Conservation (phyloP, 2,797 vertebrate species). For the Hydrolagus colliei region DNA sequence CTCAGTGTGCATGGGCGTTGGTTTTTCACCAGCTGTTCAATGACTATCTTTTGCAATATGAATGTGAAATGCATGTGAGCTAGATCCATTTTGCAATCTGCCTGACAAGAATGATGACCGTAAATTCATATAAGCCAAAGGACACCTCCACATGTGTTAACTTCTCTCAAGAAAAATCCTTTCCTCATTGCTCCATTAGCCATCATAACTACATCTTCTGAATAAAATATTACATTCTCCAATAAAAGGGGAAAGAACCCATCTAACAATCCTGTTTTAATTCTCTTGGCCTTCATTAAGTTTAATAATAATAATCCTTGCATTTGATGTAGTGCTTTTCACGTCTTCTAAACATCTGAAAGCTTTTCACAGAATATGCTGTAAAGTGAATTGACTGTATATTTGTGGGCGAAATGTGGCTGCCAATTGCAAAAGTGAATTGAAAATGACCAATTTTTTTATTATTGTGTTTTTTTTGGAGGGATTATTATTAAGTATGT, state of each 20-base stretch:
- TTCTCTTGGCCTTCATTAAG: not conserved
- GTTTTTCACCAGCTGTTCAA: not conserved
- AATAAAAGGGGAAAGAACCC: not conserved
- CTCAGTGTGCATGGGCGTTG: not conserved
- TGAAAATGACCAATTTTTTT: too few relatives aligned
- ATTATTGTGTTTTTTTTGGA: too few relatives aligned
- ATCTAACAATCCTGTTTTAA: not conserved
- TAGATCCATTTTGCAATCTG: not conserved
- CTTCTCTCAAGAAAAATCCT: too few relatives aligned
- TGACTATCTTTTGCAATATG: not conserved
- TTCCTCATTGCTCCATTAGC: not conserved
- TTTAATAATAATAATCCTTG: too few relatives aligned
- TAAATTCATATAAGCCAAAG: not conserved
- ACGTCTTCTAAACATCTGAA: too few relatives aligned
- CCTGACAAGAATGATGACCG: not conserved
- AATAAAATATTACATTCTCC: not conserved
- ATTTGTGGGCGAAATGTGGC: too few relatives aligned
- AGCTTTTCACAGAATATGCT: too few relatives aligned
- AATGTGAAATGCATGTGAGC: not conserved
- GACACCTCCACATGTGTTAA: not conserved
- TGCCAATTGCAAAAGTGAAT: too few relatives aligned
- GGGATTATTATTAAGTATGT: too few relatives aligned
- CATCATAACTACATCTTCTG: not conserved
- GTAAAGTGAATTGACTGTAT: too few relatives aligned
- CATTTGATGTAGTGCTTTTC: too few relatives aligned